phyloP scores from a whole-genome alignment of 2,113 vertebrate species.

The Corythornis vintsioides region DNA sequence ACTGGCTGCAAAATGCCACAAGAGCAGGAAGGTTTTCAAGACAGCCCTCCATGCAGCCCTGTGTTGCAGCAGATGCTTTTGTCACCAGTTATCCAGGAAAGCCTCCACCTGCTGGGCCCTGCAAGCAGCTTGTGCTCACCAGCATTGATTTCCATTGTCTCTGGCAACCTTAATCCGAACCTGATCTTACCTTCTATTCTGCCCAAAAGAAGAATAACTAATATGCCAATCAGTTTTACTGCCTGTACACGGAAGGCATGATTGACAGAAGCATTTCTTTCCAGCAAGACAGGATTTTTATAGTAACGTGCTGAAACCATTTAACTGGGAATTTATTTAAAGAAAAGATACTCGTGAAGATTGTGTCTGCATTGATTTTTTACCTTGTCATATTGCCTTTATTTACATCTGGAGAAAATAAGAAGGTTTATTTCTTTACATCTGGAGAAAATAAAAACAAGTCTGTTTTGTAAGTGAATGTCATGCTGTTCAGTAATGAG shows the following conservation, averaged over 20 bases:
- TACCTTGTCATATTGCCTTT: neutral
- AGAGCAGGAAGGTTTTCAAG: neutral
- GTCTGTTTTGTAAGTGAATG: neutral
- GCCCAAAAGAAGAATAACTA: neutral
- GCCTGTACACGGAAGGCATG: neutral
- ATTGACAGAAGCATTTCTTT: neutral
- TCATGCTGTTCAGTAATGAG: neutral
- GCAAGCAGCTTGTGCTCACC: neutral
- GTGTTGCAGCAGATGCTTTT: neutral
- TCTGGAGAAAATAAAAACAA: neutral
- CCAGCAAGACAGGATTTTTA: neutral
- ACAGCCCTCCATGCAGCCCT: neutral
- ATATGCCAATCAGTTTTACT: neutral
- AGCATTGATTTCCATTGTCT: neutral
- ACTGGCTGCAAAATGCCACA: neutral
- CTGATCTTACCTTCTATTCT: neutral
- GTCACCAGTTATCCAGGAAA: neutral
- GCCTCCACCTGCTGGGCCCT: neutral
- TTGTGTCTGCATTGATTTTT: neutral
- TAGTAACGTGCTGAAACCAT: neutral
- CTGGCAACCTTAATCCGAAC: neutral
- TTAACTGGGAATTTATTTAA: neutral
- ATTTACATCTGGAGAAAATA: neutral
- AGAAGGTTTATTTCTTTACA: neutral
- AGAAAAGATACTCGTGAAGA: neutral